A percentile compares a stretch with the other conserved stretches of the same genome.
phyloP scores from a whole-genome alignment of 2,888 invertebrate species.

The Epinotia brunnichana region DNA sequence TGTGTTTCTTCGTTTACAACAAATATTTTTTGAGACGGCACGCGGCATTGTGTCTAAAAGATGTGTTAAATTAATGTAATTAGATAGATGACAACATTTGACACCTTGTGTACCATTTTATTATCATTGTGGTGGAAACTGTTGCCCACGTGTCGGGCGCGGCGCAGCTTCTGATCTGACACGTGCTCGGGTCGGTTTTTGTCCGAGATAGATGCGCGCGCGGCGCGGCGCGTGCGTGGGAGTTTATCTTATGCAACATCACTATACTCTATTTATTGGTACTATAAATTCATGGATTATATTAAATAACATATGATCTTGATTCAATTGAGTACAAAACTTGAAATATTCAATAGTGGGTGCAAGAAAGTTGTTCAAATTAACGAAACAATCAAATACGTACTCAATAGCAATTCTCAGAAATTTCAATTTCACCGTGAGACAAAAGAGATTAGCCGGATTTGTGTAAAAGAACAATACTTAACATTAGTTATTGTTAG shows the following conservation, averaged over 20 bases:
- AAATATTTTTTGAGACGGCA: too few relatives aligned
- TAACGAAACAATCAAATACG: background rate
- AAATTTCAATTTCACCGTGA: background rate
- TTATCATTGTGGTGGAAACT: too few relatives aligned
- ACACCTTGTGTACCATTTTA: too few relatives aligned
- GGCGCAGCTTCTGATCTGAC: constrained; percentile 20
- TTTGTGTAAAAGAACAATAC: background rate
- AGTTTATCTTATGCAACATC: too few relatives aligned
- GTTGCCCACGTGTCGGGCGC: background rate
- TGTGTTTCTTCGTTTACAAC: too few relatives aligned
- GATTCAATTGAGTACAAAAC: background rate
- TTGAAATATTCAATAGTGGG: background rate
- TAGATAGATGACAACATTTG: too few relatives aligned
- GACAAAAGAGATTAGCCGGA: constrained; percentile 13
- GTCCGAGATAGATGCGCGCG: background rate
- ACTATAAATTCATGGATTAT: too few relatives aligned
- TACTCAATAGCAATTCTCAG: background rate
- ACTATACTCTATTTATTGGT: too few relatives aligned
- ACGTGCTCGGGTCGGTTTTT: constrained; percentile 10
- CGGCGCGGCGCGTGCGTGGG: background rate
- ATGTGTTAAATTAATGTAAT: too few relatives aligned
- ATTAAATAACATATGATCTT: too few relatives aligned
- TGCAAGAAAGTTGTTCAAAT: background rate
- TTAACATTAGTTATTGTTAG: background rate
- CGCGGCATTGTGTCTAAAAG: too few relatives aligned